Conservation (phyloP, 2,797 vertebrate genomes). For the Pantherophis alleghaniensis region DNA sequence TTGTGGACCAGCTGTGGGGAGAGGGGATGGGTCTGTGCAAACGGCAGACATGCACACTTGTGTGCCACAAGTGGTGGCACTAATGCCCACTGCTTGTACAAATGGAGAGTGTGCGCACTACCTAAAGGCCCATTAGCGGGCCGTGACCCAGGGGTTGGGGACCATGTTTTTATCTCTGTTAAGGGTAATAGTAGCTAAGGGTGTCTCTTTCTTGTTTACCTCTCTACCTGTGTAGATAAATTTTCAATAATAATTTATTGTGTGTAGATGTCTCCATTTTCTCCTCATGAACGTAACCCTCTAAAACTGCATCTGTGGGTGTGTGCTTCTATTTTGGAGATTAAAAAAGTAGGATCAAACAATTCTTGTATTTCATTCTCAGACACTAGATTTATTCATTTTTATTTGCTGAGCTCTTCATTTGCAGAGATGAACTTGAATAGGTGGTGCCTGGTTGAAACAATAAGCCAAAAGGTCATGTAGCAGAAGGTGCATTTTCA, state of each 20-base stretch:
- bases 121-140: neutral
- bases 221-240: neutral
- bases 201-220: neutral
- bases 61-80: neutral
- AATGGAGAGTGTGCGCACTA: neutral
- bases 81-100: neutral
- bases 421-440: neutral
- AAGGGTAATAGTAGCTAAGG: neutral
- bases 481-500: neutral
- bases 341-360: neutral
- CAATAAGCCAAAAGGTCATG: too few relatives aligned
- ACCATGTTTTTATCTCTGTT: neutral
- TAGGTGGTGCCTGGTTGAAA: neutral
- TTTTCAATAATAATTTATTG: neutral
- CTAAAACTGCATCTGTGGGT: neutral
- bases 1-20: neutral
- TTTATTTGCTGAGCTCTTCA: neutral
- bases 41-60: neutral
- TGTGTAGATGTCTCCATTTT: neutral
- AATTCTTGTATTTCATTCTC: neutral
- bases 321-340: neutral
- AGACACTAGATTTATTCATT: neutral
- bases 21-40: neutral
- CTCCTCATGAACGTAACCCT: neutral
- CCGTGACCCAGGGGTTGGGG: too few relatives aligned